Evolutionary conservation across 2,888 invertebrate species (phyloP).

Genomic region (Fragum sueziense): DNA sequence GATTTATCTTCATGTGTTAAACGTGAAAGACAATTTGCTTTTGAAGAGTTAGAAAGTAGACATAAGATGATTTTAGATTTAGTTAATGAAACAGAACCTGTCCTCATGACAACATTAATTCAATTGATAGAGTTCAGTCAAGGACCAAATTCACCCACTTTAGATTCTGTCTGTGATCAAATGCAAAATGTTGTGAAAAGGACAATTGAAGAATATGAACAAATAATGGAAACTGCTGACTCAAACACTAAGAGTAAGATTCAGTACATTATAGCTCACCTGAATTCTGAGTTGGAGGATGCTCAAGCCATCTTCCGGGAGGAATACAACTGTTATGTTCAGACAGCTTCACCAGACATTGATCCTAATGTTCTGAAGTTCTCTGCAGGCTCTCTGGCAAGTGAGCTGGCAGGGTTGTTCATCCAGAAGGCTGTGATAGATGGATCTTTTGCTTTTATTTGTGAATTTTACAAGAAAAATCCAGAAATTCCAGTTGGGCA

Average conservation of each 20-base stretch:
- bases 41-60: slow-evolving; percentile 65
- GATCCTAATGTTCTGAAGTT: slow-evolving; percentile 59
- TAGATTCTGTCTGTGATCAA: slow-evolving; percentile 57
- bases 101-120: slow-evolving; percentile 60
- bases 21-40: slow-evolving; percentile 67
- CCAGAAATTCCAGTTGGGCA: slow-evolving; percentile 56
- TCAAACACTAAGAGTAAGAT: slow-evolving; percentile 44
- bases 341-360: slow-evolving; percentile 62
- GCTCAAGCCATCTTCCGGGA: slow-evolving; percentile 56
- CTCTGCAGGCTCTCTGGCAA: slow-evolving; percentile 47
- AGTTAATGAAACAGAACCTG: slow-evolving; percentile 65
- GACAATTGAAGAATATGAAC: slow-evolving; percentile 54
- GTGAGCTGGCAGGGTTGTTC: slow-evolving; percentile 57
- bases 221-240: slow-evolving; percentile 40
- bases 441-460: slow-evolving; percentile 68
- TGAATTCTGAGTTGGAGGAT: slow-evolving; percentile 55
- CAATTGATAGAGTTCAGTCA: slow-evolving; percentile 60
- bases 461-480: slow-evolving; percentile 57
- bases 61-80: slow-evolving; percentile 65
- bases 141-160: slow-evolving; percentile 54
- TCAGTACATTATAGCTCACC: slow-evolving; percentile 51
- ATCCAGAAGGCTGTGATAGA: slow-evolving; percentile 84
- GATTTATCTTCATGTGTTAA: slow-evolving; percentile 60
- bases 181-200: slow-evolving; percentile 53
- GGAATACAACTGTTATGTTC: slow-evolving; percentile 60